Base-by-base conservation (phyloP, 1,140 invertebrate species). In the Plodia interpunctella region DNA sequence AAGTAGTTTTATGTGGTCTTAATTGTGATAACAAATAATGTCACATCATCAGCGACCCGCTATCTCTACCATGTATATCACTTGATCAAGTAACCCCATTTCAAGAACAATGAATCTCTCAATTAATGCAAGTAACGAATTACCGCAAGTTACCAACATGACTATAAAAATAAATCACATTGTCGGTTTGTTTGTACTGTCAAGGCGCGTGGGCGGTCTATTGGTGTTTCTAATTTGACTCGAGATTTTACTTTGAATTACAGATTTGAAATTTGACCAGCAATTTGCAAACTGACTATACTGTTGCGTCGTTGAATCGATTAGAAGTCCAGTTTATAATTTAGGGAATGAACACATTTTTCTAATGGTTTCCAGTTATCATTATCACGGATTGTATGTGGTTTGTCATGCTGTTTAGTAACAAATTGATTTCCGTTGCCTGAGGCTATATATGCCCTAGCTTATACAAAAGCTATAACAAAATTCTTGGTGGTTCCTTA, bases 121-220 rank as follows among this genome's bases (percentile, higher is more conserved):
- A 25, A 25, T 53, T 44, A 44, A 44, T 44, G 13, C 19, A n/a
- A 20, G 51, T 25, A 53, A 21, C 21, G 19, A 53, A n/a, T 21
- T 25, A 15, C 21, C 13, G 21, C 21, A 25, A 3, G 38, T 53
- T n/a, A 25, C 51, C 19, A 25, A 9, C 51, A 20, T 53, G 21
- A 53, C 51, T 53, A 53, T 53, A 58, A 58, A 58, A 49, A 58
- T 58, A 58, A 58, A 58, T 58, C 57, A 50, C 25, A 18, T 58
- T 51, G 49, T 44, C 21, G 57, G 19, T 49, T 32, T 58, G 57
- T 58, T 58, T 50, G 57, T 9, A 4, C 51, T 32, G 21, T 21
- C 25, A 25, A 30, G 15, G 15, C 49, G 57, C 44, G 57, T 58
- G 49, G 57, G 57, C 15, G 55, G 38, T 20, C 35, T 49, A 38